These are phyloP conservation scores for Nyctalus aviator DNA, from an alignment of 2,797 vertebrate species.

Conservation along the genomic window DNA sequence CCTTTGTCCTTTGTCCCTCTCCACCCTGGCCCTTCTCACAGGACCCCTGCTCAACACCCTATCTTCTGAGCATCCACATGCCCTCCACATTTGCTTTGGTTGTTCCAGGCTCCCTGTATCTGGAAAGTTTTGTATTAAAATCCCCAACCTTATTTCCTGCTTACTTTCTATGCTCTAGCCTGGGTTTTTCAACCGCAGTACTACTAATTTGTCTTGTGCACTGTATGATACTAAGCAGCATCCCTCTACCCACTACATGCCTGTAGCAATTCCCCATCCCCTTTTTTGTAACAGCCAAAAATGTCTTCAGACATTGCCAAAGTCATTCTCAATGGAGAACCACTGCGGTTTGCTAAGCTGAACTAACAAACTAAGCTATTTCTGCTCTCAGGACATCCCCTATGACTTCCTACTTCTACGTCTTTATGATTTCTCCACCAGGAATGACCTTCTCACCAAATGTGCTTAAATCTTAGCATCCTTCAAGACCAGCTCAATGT, in stretches of 20 bases:
- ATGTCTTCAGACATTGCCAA: constrained; percentile 40
- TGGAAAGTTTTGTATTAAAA: constrained; percentile 46
- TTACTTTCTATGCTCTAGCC: background rate
- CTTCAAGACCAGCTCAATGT: constrained; percentile 24
- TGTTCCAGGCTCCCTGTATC: constrained; percentile 33
- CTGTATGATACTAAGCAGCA: background rate
- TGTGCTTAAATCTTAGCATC: background rate
- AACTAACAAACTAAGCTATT: background rate
- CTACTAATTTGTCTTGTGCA: constrained; percentile 17
- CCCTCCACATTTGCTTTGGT: constrained; percentile 10
- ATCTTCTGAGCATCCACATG: background rate
- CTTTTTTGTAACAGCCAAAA: background rate
- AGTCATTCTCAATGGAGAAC: constrained; percentile 15
- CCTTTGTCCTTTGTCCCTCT: background rate
- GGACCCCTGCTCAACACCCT: background rate
- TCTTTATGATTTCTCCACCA: background rate
- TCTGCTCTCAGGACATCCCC: background rate
- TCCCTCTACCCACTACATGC: background rate
- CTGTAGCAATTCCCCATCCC: background rate
- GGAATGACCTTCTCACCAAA: constrained; percentile 53
- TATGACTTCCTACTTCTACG: constrained; percentile 10
- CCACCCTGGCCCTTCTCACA: background rate
- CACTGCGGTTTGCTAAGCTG: background rate
- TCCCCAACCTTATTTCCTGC: background rate
- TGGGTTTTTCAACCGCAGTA: background rate